phyloP scores from a whole-genome alignment of 2,797 vertebrate genomes.

The Lagorchestes hirsutus region DNA sequence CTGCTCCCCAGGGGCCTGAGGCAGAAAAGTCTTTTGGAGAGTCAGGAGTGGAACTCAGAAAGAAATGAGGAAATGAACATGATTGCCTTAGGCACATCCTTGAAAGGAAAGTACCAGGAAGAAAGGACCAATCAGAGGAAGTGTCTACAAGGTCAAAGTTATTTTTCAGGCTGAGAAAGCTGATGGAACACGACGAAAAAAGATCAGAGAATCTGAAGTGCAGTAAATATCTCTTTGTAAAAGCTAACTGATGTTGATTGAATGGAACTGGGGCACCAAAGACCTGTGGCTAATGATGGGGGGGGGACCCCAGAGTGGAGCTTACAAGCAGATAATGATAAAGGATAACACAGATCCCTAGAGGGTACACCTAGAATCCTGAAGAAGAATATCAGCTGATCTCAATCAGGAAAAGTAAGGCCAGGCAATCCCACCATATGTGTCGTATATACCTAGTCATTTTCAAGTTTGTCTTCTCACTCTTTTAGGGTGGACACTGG shows the following conservation, averaged over 20 bases:
- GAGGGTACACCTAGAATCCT: too few relatives aligned
- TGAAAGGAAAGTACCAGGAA: not conserved
- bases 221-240: too few relatives aligned
- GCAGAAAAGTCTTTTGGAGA: not conserved
- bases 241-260: not conserved
- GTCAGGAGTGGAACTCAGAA: not conserved
- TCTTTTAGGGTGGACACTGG: not conserved
- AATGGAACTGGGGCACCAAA: not conserved
- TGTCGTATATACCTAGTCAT: too few relatives aligned
- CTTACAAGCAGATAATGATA: not conserved
- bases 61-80: not conserved
- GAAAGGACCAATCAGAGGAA: not conserved
- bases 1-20: too few relatives aligned
- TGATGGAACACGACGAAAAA: not conserved
- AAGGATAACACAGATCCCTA: not conserved
- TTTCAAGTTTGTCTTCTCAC: not conserved
- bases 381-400: too few relatives aligned
- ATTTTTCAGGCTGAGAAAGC: not conserved
- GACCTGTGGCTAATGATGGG: too few relatives aligned
- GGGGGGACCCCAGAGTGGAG: not conserved
- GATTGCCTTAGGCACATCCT: not conserved
- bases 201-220: too few relatives aligned
- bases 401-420: too few relatives aligned
- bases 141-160: not conserved
- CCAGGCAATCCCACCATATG: too few relatives aligned